phyloP scores from a whole-genome alignment of 2,113 vertebrate genomes.

The Gopherus evgoodei region DNA sequence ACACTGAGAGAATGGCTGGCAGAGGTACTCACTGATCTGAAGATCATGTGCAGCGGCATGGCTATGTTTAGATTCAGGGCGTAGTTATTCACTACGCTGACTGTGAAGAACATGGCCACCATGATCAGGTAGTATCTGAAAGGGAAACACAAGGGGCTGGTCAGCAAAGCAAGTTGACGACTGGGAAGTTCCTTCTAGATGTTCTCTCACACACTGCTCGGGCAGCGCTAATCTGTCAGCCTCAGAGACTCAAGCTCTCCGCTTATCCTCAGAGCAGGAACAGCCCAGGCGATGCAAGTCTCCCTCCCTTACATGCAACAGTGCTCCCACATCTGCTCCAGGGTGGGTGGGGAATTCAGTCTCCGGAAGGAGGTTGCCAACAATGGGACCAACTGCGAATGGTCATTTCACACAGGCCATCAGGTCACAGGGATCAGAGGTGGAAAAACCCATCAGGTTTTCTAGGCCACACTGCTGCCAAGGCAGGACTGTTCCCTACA shows the following conservation, averaged over 20 bases:
- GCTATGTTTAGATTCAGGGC: constrained; percentile 96
- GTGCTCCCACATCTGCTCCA: neutral
- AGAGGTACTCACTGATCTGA: constrained; percentile 91
- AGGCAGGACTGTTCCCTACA: neutral
- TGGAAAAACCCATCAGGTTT: neutral
- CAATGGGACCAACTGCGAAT: no score
- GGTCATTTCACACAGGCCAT: neutral
- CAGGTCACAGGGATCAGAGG: neutral
- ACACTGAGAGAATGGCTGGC: accelerated
- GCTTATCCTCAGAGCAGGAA: neutral
- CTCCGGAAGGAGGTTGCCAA: neutral
- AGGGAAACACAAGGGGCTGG: neutral
- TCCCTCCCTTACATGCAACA: neutral
- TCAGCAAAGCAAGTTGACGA: accelerated
- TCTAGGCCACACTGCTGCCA: neutral
- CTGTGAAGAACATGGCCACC: constrained; percentile 98
- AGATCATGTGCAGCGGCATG: constrained; percentile 99
- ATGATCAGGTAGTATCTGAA: constrained; percentile 91
- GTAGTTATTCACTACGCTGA: constrained; percentile 98
- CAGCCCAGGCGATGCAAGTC: neutral
- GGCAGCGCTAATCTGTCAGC: neutral
- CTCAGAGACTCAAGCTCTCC: neutral
- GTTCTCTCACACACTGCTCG: neutral
- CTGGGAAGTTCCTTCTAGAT: neutral
- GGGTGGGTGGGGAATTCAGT: neutral